Percentiles rank a stretch among this genome's conserved stretches.
phyloP scores from a whole-genome alignment of 2,888 invertebrate genomes.

The Polyploca ridens region DNA sequence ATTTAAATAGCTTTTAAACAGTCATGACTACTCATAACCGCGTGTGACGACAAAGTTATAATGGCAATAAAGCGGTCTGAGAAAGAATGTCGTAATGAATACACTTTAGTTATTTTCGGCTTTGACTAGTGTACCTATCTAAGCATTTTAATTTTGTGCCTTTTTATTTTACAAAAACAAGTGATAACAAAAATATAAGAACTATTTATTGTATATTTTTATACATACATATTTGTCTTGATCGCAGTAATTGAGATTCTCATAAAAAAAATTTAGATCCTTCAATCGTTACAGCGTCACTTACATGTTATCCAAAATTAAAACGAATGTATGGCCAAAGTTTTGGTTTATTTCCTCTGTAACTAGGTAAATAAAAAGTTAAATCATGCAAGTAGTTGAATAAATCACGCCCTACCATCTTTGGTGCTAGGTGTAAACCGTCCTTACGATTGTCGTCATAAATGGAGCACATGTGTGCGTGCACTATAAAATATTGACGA shows the following conservation, averaged over 20 bases:
- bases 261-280: no score
- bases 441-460: conserved; percentile 24
- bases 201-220: no score
- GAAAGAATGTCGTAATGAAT: conserved; percentile 50
- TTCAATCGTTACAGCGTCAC: no score
- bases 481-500: conserved; percentile 64
- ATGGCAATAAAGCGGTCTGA: conserved; percentile 59
- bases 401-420: not conserved
- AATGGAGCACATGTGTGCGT: conserved; percentile 40
- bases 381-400: not conserved
- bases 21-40: conserved; percentile 47
- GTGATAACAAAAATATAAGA: no score
- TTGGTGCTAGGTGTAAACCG: conserved; percentile 3
- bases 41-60: conserved; percentile 67
- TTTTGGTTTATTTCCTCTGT: no score
- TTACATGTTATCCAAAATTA: no score
- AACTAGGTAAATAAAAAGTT: no score
- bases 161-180: no score
- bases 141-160: no score
- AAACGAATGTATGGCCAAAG: no score
- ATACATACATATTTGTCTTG: no score
- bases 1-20: conserved; percentile 70
- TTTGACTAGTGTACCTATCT: not conserved
- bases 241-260: no score
- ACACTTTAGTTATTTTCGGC: conserved; percentile 21